These are phyloP conservation scores for Balaenoptera acutorostrata DNA, from an alignment of 2,113 vertebrate species.

Conservation along the genomic window DNA sequence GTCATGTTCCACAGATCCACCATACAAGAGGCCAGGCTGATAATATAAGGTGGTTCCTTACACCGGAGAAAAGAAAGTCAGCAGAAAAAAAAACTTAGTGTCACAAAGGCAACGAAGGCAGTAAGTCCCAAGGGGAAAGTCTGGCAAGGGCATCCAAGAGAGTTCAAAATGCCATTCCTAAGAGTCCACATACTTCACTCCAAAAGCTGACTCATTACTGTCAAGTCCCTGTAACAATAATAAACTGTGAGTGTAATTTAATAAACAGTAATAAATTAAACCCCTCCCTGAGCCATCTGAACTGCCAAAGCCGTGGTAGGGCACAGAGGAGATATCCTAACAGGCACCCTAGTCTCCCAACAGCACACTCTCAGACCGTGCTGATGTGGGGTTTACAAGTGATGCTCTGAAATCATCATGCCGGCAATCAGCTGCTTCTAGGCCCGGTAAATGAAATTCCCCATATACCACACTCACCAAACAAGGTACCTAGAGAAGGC, in stretches of 20 bases:
- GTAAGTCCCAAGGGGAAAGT: not conserved
- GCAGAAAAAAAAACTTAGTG: not conserved
- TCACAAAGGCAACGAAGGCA: not conserved
- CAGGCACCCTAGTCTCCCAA: not conserved
- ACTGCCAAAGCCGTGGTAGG: not conserved
- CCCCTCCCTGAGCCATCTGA: not conserved
- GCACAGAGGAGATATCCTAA: not conserved
- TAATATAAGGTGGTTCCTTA: constrained; percentile 93
- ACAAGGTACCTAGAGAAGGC: not conserved
- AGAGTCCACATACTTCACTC: not conserved
- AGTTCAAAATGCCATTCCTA: constrained; percentile 44
- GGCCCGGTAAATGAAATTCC: not conserved
- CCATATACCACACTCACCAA: not conserved
- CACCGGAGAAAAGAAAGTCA: constrained; percentile 7
- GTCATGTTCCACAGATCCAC: constrained; percentile 92
- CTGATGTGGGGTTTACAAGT: not conserved
- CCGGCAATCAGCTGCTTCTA: not conserved
- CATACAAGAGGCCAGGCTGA: constrained; percentile 91
- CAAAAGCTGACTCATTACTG: constrained; percentile 58
- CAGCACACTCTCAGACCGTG: not conserved
- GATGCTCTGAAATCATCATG: not conserved
- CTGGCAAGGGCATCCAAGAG: not conserved
- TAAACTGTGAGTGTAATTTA: constrained; percentile 52
- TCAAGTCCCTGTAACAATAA: constrained; percentile 25
- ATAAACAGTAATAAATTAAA: constrained; percentile 44